Conservation (phyloP, 1,140 invertebrate species). For the Chymomyza costata region DNA sequence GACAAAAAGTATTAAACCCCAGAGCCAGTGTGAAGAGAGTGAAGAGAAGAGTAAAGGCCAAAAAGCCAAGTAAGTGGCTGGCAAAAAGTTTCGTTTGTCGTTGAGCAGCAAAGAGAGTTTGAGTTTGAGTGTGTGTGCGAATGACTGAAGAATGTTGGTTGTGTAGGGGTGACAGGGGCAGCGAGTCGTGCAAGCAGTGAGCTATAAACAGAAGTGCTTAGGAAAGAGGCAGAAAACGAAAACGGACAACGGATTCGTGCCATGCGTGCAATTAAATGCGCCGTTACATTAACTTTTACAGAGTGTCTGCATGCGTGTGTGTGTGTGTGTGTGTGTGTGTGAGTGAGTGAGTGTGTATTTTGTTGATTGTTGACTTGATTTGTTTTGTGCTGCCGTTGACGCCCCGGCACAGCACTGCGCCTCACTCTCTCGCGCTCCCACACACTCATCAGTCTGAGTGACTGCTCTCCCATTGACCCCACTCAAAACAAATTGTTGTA, state of each 20-base stretch:
- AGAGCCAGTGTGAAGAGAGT: too few species aligned
- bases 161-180: too few species aligned
- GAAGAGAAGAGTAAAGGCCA: conserved; percentile 38
- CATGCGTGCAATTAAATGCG: conserved; percentile 71
- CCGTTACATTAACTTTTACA: conserved; percentile 71
- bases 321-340: conserved; percentile 28
- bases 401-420: neutral
- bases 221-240: conserved; percentile 38
- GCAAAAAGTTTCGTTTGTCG: conserved; percentile 55
- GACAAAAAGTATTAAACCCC: too few species aligned
- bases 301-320: conserved; percentile 46
- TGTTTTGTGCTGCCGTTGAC: conserved; percentile 68
- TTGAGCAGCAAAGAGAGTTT: too few species aligned
- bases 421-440: neutral
- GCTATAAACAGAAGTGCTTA: conserved; percentile 15
- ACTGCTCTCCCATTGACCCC: conserved; percentile 37
- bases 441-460: conserved; percentile 9
- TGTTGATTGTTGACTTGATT: conserved; percentile 74
- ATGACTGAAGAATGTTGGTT: too few species aligned
- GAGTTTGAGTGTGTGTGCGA: too few species aligned
- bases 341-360: conserved; percentile 40
- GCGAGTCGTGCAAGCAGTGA: neutral
- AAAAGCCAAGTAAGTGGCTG: conserved; percentile 62
- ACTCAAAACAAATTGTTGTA: conserved; percentile 70
- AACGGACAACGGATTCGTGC: conserved; percentile 41